phyloP scores from a whole-genome alignment of 2,888 invertebrate genomes.

The Drosophila longiperda region DNA sequence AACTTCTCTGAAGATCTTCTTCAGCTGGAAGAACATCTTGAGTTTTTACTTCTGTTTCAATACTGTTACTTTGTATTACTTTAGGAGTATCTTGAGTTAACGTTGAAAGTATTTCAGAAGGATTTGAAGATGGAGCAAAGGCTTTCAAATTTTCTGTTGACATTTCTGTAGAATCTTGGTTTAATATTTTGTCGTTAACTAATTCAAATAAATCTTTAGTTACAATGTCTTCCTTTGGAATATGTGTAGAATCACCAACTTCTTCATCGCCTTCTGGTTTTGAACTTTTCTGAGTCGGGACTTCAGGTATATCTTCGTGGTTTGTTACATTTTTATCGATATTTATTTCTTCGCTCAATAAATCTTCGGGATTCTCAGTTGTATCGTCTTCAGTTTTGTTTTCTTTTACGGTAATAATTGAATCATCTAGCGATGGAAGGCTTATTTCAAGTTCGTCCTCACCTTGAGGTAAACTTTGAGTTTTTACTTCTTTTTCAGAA shows the following conservation, averaged over 20 bases:
- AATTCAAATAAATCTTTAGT: not conserved
- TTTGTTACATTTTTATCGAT: not conserved
- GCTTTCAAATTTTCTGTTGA: not conserved
- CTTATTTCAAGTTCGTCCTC: not conserved
- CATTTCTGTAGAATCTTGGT: not conserved
- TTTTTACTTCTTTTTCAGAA: not conserved
- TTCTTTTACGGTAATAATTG: not conserved
- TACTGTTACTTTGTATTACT: not conserved
- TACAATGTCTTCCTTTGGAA: not conserved
- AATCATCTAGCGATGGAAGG: not conserved
- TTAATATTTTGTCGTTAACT: not conserved
- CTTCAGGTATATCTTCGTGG: not conserved
- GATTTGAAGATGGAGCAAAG: not conserved
- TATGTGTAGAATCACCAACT: too few species aligned
- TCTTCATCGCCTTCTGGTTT: not conserved
- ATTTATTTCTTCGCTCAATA: not conserved
- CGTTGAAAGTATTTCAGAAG: not conserved
- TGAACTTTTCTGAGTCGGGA: not conserved
- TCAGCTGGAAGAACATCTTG: not conserved
- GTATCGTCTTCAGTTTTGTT: not conserved
- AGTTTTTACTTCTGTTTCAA: not conserved
- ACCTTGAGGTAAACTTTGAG: not conserved
- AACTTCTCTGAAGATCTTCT: not conserved
- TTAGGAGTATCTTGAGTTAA: not conserved
- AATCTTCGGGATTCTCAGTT: not conserved